A percentile compares a stretch with the other conserved stretches of the same genome.
Conservation (phyloP, 1,140 invertebrate species). For the Myzus persicae region DNA sequence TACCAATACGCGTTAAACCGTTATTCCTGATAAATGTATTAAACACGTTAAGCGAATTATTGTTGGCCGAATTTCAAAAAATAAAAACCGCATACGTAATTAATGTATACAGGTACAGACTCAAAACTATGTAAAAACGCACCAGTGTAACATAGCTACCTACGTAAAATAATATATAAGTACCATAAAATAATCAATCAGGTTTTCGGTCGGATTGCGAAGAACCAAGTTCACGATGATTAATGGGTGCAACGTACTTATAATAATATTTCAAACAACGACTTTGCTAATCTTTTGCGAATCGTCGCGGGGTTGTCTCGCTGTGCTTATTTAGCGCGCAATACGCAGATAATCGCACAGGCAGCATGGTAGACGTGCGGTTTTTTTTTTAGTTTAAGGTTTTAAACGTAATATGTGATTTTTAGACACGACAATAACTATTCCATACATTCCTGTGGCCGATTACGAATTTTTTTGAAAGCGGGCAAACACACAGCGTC, state of each 20-base stretch:
- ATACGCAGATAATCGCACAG: background rate
- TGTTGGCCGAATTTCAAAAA: constrained; percentile 18
- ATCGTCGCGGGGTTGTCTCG: background rate
- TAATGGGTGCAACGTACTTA: background rate
- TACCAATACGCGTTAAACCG: background rate
- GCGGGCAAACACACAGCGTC: background rate
- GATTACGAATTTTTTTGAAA: background rate
- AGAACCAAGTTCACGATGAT: background rate
- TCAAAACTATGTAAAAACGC: background rate
- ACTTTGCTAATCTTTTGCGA: background rate
- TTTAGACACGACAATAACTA: background rate
- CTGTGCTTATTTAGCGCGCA: background rate
- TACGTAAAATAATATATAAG: background rate
- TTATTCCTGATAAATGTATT: background rate
- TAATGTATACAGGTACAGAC: background rate
- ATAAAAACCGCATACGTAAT: background rate
- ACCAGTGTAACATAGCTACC: background rate
- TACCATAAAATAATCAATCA: background rate
- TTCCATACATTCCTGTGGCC: background rate
- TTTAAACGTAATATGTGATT: background rate
- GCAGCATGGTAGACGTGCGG: background rate
- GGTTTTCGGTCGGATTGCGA: background rate
- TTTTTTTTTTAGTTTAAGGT: background rate
- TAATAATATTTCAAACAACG: background rate
- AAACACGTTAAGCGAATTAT: background rate